A percentile compares a stretch with the other conserved stretches of the same genome.
phyloP scores from a whole-genome alignment of 2,888 invertebrate genomes.

The Hedya salicella region DNA sequence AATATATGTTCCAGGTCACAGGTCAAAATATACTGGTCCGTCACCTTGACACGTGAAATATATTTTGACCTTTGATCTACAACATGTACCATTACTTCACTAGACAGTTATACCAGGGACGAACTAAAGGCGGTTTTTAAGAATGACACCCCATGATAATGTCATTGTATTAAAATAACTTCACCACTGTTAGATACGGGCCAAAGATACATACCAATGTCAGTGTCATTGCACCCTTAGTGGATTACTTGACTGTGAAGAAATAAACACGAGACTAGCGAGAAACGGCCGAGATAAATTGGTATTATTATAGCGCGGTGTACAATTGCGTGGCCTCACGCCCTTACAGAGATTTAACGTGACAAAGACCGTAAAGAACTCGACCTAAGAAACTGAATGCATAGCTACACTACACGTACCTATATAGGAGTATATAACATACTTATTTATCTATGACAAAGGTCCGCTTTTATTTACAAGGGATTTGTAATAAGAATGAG shows the following conservation, averaged over 20 bases:
- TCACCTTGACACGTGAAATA: too few relatives aligned
- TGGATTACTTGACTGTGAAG: background rate
- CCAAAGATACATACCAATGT: background rate
- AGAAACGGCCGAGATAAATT: constrained; percentile 40
- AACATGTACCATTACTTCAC: too few relatives aligned
- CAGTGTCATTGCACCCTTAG: background rate
- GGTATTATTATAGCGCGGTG: constrained; percentile 44
- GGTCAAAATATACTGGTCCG: too few relatives aligned
- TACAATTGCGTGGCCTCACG: constrained; percentile 32
- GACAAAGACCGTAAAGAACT: background rate
- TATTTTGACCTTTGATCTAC: too few relatives aligned
- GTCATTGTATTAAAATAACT: too few relatives aligned
- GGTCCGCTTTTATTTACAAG: background rate
- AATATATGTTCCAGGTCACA: too few relatives aligned
- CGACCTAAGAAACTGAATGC: too few relatives aligned
- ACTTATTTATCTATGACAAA: background rate
- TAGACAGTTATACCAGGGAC: too few relatives aligned
- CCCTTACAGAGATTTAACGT: background rate
- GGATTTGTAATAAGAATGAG: too few relatives aligned
- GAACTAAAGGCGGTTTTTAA: too few relatives aligned
- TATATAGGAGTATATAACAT: too few relatives aligned
- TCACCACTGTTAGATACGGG: background rate
- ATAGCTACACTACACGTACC: background rate
- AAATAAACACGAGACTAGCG: background rate
- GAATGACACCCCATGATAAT: too few relatives aligned